Evolutionary conservation across 1,140 invertebrate species (phyloP), one percentile per base, ranked within the genome.

Genomic region (Sarcophaga bullata): DNA sequence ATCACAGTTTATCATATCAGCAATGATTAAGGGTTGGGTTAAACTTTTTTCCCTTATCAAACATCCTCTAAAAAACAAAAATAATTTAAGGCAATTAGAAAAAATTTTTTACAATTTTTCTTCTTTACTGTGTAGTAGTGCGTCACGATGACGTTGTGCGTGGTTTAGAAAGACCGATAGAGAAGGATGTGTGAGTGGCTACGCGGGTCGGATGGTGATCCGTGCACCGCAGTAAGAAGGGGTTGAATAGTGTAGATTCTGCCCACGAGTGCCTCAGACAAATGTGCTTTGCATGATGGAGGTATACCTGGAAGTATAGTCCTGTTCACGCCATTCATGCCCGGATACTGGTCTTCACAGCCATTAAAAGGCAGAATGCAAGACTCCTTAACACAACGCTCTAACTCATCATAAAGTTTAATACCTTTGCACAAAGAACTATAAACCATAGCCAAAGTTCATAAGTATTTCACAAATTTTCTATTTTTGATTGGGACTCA

Each of bases 231-330:
- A n/a, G n/a, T n/a, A n/a, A n/a, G n/a, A n/a, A n/a, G n/a, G n/a
- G n/a, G n/a, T n/a, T n/a, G n/a, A n/a, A n/a, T n/a, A n/a, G n/a
- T n/a, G n/a, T n/a, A n/a, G n/a, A n/a, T n/a, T n/a, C n/a, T n/a
- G n/a, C n/a, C n/a, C n/a, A n/a, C n/a, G n/a, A n/a, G n/a, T n/a
- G n/a, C n/a, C n/a, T n/a, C n/a, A n/a, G n/a, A n/a, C n/a, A n/a
- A n/a, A n/a, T n/a, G n/a, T n/a, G n/a, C n/a, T 11, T n/a, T n/a
- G n/a, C n/a, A n/a, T n/a, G n/a, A 52, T 8, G 8, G 50, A 8
- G 1, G 96, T 96, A 86, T 96, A 98, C 91, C 98, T 99, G 83
- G 95, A 94, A 0, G 96, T 97, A 85, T 95, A 97, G 0, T 95
- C 95, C 85, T 95, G 93, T 85, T 95, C 94, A 85, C 95, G 94